Evolutionary conservation across 2,888 invertebrate species (phyloP), one percentile per base, ranked within the genome.

Genomic region (Bombylius major): DNA sequence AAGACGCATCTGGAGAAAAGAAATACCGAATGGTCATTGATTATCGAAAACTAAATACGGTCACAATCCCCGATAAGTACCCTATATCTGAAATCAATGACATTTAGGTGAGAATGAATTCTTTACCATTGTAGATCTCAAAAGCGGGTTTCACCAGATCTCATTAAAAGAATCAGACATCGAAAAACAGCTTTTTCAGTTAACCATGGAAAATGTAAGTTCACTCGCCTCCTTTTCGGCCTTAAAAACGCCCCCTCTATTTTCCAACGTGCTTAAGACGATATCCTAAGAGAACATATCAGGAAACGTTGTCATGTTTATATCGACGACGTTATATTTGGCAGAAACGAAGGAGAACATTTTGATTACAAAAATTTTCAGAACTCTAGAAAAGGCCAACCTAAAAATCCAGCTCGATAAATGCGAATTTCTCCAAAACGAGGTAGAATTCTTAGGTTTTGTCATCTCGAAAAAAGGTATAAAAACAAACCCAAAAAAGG

Each of bases 371-470:
- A 23, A 23, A 3, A 23, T 23, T 23, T 23, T 23, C 3, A 23
- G 23, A 23, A 23, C 23, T 3, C 23, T 23, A 1, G 3, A 23
- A 23, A 23, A 23, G 3, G 23, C 23, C 23, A 58, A 56, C 32
- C 32, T 58, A 7, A 56, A 58, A 47, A 46, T 56, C 23, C 23
- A 23, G 23, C 23, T 2, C 3, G 23, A 23, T 23, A 65, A 65
- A 55, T 62, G 60, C 14, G 61, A 66, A 57, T 67, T 69, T 58
- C 57, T 68, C 9, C 56, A 56, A 47, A 62, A 63, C 32, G 60
- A 62, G 51, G 63, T 70, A 3, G 62, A 64, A 42, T 70, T 63
- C 55, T 59, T 72, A 32, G 69, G 69, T 6, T 68, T 68, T 53
- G 52, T 68, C 7, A 57, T 62, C 32, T 62, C 61, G 5, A 56